Evolutionary conservation across 2,888 invertebrate genomes (phyloP), one percentile per base, ranked within the genome.

Genomic region (Tenthredo notha): DNA sequence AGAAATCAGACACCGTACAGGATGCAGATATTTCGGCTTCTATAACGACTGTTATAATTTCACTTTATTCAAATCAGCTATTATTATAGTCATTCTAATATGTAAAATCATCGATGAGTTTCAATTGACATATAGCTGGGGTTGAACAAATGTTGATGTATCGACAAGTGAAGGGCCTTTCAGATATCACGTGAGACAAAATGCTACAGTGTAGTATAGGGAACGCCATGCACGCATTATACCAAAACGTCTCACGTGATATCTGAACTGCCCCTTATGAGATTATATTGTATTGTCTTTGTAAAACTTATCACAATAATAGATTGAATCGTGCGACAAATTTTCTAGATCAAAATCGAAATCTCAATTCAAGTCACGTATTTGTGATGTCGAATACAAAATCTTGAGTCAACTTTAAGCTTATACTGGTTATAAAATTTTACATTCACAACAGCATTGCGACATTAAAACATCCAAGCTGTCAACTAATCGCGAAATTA

Each of bases 351-450:
- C 70, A 29, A 37, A 70, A n/a, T 37, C 3, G 40, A n/a, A 70
- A 70, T 70, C 10, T 70, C 5, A 37, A 70, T 70, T 70, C 70
- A 70, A n/a, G 70, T 33, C 70, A 70, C 70, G 70, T 15, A 6
- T 37, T 33, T 0, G 33, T 37, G n/a, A 6, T n/a, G 15, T 70
- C 6, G 70, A 33, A 70, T 29, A 70, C 18, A 37, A 70, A 25
- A 61, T 61, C 21, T 61, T 25, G 0, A 61, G 61, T 25, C 61
- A 25, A 61, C 61, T 7, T 10, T 61, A 21, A 12, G 10, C 25
- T 25, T 61, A 43, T 61, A 47, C 25, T 25, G 21, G 21, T 7
- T 25, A 29, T 15, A 12, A 70, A 37, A 70, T 70, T 70, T 15
- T 33, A 7, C 37, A 40, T 70, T 70, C 70, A 61, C 61, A 21